Conservation (phyloP, 2,888 invertebrate genomes). For the Melangyna quadrimaculata region DNA sequence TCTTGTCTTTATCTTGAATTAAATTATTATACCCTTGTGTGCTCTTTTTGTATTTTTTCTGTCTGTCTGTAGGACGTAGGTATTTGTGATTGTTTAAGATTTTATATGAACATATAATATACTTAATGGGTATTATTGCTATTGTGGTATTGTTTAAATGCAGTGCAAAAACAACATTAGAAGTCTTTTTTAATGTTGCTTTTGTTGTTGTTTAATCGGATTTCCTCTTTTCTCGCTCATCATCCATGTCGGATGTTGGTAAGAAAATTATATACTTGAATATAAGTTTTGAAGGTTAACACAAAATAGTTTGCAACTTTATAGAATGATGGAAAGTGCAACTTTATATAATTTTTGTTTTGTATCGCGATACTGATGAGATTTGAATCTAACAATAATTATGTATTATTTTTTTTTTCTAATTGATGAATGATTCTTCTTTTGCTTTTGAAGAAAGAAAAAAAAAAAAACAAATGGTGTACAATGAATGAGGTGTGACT, state of each 20-base stretch:
- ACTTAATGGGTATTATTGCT: not conserved
- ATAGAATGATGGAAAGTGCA: slow-evolving; percentile 27
- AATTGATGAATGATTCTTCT: slow-evolving; percentile 38
- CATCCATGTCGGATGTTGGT: slow-evolving; percentile 8
- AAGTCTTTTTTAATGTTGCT: slow-evolving; percentile 22
- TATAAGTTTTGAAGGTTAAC: slow-evolving; percentile 43
- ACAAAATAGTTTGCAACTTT: slow-evolving; percentile 28
- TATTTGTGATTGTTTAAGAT: slow-evolving; percentile 41
- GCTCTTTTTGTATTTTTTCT: slow-evolving; percentile 4
- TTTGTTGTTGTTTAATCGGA: slow-evolving; percentile 32
- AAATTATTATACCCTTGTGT: slow-evolving; percentile 52
- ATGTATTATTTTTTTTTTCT: slow-evolving; percentile 22
- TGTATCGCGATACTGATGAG: slow-evolving; percentile 40
- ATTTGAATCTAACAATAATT: slow-evolving; percentile 66
- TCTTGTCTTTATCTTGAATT: slow-evolving; percentile 68
- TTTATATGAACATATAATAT: slow-evolving; percentile 7
- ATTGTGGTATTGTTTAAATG: slow-evolving; percentile 43
- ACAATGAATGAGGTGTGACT: not conserved
- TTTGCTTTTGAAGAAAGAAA: not conserved
- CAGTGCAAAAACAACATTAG: slow-evolving; percentile 8
- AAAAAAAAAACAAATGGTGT: not conserved
- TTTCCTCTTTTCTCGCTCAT: slow-evolving; percentile 51
- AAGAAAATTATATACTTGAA: slow-evolving; percentile 32
- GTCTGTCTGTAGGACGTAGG: not conserved
- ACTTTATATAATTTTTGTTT: slow-evolving; percentile 24